phyloP scores from a whole-genome alignment of 2,888 invertebrate species.

The Mesorhabditis spiculigera region DNA sequence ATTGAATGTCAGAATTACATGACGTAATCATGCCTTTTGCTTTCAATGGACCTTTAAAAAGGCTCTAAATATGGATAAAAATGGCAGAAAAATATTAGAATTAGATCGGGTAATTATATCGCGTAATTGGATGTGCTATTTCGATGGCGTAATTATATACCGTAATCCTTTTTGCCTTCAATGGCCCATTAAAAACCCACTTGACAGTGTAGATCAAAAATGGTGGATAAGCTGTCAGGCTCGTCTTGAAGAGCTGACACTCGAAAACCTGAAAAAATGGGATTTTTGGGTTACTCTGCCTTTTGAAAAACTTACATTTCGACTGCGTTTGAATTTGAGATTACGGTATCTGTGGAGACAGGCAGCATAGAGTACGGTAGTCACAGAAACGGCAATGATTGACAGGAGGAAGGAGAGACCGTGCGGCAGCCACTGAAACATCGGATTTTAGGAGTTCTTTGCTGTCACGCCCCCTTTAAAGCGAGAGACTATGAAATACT shows the following conservation, averaged over 20 bases:
- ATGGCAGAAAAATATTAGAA: too few relatives aligned
- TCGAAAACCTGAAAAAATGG: background rate
- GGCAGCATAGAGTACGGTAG: background rate
- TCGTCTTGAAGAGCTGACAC: background rate
- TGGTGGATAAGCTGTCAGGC: background rate
- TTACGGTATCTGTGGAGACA: background rate
- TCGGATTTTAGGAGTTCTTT: background rate
- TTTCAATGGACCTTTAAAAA: too few relatives aligned
- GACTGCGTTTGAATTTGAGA: background rate
- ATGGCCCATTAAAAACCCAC: background rate
- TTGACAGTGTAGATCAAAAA: constrained; percentile 1
- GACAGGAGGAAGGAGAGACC: background rate
- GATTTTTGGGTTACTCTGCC: background rate
- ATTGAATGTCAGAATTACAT: too few relatives aligned
- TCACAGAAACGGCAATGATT: background rate
- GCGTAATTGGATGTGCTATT: too few relatives aligned
- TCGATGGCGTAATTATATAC: too few relatives aligned
- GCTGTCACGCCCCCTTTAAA: background rate
- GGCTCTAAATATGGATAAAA: too few relatives aligned
- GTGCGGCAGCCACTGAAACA: too few relatives aligned
- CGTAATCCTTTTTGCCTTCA: too few relatives aligned
- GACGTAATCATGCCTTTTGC: too few relatives aligned
- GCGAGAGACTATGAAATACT: background rate
- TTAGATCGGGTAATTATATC: too few relatives aligned
- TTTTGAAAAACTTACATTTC: constrained; percentile 1